Evolutionary conservation across 2,797 vertebrate genomes (phyloP), one percentile per base, ranked within the genome.

Genomic region (Haliaeetus albicilla): DNA sequence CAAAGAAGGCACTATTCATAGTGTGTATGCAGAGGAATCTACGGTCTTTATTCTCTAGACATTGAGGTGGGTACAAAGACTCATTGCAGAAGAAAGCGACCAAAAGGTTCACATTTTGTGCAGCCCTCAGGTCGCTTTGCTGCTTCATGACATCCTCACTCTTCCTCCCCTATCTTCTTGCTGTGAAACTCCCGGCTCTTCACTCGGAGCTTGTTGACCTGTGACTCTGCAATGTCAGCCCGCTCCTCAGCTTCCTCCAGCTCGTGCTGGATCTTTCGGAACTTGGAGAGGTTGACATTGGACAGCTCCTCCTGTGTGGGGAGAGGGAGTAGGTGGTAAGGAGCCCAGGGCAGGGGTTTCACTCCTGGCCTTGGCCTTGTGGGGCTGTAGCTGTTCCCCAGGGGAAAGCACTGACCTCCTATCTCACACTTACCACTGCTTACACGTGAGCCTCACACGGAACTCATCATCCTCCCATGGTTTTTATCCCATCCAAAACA

Each of bases 201-300:
- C 13, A 82, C 97, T 35, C 98, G 97, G 30, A 98, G 85, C 80
- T 98, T 98, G 96, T 98, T 98, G 92, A 98, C 98, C 89, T 98
- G 98, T 9, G 37, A 37, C 37, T 37, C 37, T 37, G 37, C 37
- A 37, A 37, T 37, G 37, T 37, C 37, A 37, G 37, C 37, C 37
- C 37, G 37, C 37, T 37, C 37, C 37, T 37, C 37, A 37, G 37
- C 37, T 37, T 37, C 37, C 37, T 37, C 37, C 37, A 63, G 61
- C 39, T 63, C 61, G 2, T 63, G 61, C 61, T 63, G 63, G 63
- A 64, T 44, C 28, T 44, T 44, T 20, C 63, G 63, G 63, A 64
- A 96, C 95, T 64, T 64, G 61, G 61, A 23, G 39, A 64, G 4
- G 5, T 43, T 64, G 51, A 7, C 27, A 53, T 53, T 53, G 27